Evolutionary conservation across 2,797 vertebrate genomes (phyloP), one percentile per base, ranked within the genome.

Genomic region (Sebastes alutus): DNA sequence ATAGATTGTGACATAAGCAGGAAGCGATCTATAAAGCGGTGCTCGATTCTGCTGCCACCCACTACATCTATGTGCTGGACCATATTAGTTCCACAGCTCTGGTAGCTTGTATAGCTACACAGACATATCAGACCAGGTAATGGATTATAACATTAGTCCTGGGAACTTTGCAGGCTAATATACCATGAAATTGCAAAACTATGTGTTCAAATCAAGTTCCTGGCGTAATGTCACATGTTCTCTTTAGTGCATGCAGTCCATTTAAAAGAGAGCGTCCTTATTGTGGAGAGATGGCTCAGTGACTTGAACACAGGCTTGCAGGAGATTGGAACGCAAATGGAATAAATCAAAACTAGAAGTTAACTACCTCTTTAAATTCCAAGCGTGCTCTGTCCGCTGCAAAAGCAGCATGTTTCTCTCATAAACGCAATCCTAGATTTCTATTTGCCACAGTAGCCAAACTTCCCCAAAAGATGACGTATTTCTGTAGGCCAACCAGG

Each of bases 1-100:
- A 90, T 67, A 46, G 80, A 87, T 77, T 72, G 77, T 87, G 88
- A 90, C 89, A 89, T 81, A 58, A 88, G 77, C 83, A 91, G 77
- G 84, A 92, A 88, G 77, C 20, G 73, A 91, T 93, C 83, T 62
- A 88, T 93, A 87, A 82, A 65, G 29, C 78, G 27, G 25, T 38
- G 82, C 77, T 85, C 55, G 65, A 79, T 52, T 73, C 54, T 20
- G 63, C 84, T 81, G 72, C 73, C 83, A 88, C 75, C 76, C 77
- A 81, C 81, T 80, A 84, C 60, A 77, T 85, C 70, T 78, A 61
- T 69, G 62, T 81, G 62, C 46, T 81, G 25, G 81, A 80, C 75
- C 76, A 49, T 23, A 81, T 90, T 85, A 80, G 59, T 67, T 73
- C 60, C 55, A 61, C 72, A 35, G 60, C 54, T 61, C 56, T 72